phyloP scores from a whole-genome alignment of 2,888 invertebrate genomes.

The Drosophila differens region DNA sequence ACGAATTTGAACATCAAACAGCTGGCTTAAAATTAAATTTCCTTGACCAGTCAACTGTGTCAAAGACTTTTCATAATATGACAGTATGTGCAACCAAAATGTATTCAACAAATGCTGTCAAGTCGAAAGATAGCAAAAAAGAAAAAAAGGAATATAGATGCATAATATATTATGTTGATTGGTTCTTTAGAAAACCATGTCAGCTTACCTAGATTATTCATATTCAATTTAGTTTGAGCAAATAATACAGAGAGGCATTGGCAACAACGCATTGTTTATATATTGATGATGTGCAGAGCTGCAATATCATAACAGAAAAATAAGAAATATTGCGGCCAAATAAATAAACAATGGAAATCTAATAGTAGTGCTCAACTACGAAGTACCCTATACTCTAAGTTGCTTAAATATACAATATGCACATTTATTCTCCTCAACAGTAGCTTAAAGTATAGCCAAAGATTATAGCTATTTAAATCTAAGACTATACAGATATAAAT shows the following conservation, averaged over 20 bases:
- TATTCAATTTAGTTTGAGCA: background rate
- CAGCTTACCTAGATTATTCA: background rate
- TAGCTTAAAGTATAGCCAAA: background rate
- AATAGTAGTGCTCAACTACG: background rate
- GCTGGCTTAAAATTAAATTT: background rate
- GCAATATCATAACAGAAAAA: background rate
- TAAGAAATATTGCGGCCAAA: background rate
- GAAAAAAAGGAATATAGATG: background rate
- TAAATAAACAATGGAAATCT: background rate
- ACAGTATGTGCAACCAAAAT: background rate
- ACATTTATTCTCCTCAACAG: too few species aligned
- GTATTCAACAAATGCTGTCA: background rate
- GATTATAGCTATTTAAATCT: background rate
- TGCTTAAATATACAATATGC: background rate
- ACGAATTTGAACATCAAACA: background rate
- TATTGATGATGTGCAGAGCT: background rate
- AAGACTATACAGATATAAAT: background rate
- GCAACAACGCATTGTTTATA: background rate
- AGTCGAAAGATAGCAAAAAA: background rate
- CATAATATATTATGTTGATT: constrained; percentile 1
- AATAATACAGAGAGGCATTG: background rate
- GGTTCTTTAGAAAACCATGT: background rate
- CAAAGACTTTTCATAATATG: background rate
- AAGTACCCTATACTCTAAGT: background rate
- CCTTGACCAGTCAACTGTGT: background rate